Base-by-base conservation (phyloP, 2,888 invertebrate genomes). In the Pristionchus entomophagus region DNA sequence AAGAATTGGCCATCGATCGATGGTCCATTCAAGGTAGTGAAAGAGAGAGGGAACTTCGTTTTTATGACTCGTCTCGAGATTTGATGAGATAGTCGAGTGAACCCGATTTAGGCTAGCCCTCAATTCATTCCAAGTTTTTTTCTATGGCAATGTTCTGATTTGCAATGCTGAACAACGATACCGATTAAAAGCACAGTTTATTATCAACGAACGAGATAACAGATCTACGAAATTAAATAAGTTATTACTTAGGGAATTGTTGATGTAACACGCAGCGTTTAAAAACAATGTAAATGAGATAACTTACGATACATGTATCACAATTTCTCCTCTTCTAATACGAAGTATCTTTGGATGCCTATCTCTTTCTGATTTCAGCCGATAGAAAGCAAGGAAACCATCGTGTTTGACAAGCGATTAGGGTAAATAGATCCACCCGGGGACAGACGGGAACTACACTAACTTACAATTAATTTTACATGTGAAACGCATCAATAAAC, bases 191-290 rank as follows among this genome's bases (percentile, higher is more conserved):
- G 17, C n/a, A 77, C 22, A 77, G 6, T 81, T 81, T 81, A 81
- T 81, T 81, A 81, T 35, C 32, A 56, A 56, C 56, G 81, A 81
- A 35, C 29, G 56, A 56, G 26, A 49, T 78, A 78, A 56, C 81
- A 81, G 81, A 81, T 81, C 56, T 81, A 78, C 51, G 38, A 56
- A 81, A 56, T 45, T 35, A 81, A 81, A 81, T 81, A 81, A 81
- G 53, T 81, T 56, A 56, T 81, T 56, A 81, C 56, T 81, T 56
- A 81, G n/a, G n/a, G 81, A 53, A 56, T 38, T 56, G 41, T 38
- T 49, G 78, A 49, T 22, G 49, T 22, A 78, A 78, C 45, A 51
- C 45, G 49, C 29, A 38, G 78, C n/a, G 45, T 17, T n/a, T n/a
- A n/a, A 41, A 78, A 81, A 81, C 53, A 56, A 81, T 49, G 56